phyloP scores from a whole-genome alignment of 2,797 vertebrate genomes.

The Sorex maritimensis region DNA sequence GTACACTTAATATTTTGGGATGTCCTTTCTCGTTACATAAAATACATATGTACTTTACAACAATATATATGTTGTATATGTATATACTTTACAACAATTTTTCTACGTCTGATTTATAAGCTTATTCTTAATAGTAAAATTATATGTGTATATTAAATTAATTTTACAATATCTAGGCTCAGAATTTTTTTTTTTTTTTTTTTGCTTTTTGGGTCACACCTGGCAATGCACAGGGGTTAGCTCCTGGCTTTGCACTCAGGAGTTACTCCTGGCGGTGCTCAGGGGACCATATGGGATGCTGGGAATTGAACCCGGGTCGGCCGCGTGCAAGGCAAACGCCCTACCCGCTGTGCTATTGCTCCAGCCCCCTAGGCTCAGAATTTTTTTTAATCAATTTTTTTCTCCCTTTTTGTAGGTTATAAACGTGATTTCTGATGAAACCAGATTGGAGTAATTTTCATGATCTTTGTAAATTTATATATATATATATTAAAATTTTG shows the following conservation, averaged over 20 bases:
- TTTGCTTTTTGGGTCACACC: too few relatives aligned
- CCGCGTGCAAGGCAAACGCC: too few relatives aligned
- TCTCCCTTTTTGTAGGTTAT: slow-evolving; percentile 84
- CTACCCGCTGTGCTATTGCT: too few relatives aligned
- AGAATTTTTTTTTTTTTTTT: slow-evolving; percentile 51
- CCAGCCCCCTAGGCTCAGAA: too few relatives aligned
- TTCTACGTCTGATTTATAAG: slow-evolving; percentile 53
- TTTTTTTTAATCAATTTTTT: slow-evolving; percentile 41
- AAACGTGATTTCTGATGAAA: slow-evolving; percentile 88
- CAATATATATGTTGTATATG: too few relatives aligned
- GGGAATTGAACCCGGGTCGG: too few relatives aligned
- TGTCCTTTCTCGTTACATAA: neutral
- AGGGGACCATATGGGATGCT: too few relatives aligned
- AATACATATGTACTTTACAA: too few relatives aligned
- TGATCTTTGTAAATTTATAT: slow-evolving; percentile 91
- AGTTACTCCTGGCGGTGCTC: too few relatives aligned
- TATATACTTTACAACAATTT: slow-evolving; percentile 44
- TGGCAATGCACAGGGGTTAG: too few relatives aligned
- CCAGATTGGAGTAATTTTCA: slow-evolving; percentile 87
- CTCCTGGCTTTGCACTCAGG: too few relatives aligned
- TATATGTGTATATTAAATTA: slow-evolving; percentile 52
- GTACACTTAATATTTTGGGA: neutral
- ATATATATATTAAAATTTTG: slow-evolving; percentile 89
- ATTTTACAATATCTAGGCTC: neutral
- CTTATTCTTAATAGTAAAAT: slow-evolving; percentile 55